A percentile compares a stretch with the other conserved stretches of the same genome.
These are phyloP conservation scores for Tetragonisca angustula DNA, from an alignment of 2,888 invertebrate genomes.

Conservation along the genomic window DNA sequence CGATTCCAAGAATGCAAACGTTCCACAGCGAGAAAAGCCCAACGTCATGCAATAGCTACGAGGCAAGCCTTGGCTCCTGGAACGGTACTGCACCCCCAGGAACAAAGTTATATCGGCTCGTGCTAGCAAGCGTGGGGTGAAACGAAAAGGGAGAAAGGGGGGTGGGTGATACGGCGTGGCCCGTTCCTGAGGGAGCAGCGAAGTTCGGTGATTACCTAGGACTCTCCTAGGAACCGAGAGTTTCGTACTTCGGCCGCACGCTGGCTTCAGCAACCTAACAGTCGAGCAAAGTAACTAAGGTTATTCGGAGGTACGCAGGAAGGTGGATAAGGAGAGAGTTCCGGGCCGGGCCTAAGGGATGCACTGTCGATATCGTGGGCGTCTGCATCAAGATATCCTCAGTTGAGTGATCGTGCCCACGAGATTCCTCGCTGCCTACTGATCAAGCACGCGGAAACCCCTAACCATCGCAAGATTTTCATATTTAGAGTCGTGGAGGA, in stretches of 20 bases:
- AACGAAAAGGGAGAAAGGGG: constrained; percentile 29
- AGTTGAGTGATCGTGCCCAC: constrained; percentile 78
- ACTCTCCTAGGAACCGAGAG: constrained; percentile 82
- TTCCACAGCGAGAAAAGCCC: constrained; percentile 45
- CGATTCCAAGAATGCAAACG: constrained; percentile 33
- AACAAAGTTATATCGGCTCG: constrained; percentile 83
- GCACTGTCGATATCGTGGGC: constrained; percentile 66
- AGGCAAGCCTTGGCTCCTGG: constrained; percentile 72
- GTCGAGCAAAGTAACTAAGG: constrained; percentile 83
- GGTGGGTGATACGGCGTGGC: constrained; percentile 69
- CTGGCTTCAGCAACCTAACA: constrained; percentile 81
- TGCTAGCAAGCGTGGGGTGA: constrained; percentile 58
- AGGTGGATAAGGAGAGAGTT: constrained; percentile 60
- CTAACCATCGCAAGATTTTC: constrained; percentile 34
- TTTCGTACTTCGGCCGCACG: constrained; percentile 82
- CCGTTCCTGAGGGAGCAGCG: constrained; percentile 82
- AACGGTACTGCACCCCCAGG: constrained; percentile 80
- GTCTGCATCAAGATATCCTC: constrained; percentile 70
- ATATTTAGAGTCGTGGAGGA: constrained; percentile 38
- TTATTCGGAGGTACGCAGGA: constrained; percentile 76
- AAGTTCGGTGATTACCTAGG: constrained; percentile 84
- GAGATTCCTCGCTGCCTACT: constrained; percentile 75
- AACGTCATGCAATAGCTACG: constrained; percentile 51
- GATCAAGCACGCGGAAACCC: constrained; percentile 68
- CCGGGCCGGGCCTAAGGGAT: constrained; percentile 66